phyloP scores from a whole-genome alignment of 2,888 invertebrate species.

The Cistogaster globosa region DNA sequence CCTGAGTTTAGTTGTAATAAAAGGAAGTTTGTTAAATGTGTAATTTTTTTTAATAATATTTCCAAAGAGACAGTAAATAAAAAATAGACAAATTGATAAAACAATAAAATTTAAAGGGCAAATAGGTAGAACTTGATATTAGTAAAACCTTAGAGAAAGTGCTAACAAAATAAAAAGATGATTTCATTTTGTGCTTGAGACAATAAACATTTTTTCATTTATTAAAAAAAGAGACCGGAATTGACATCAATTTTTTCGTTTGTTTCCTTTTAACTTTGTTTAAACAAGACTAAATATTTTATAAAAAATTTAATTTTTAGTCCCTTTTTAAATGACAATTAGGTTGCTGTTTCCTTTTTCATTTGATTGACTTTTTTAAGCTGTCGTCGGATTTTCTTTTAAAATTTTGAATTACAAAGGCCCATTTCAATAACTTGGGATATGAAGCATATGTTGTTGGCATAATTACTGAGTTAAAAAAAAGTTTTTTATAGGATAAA shows the following conservation, averaged over 20 bases:
- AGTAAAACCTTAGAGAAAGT: background rate
- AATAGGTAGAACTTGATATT: background rate
- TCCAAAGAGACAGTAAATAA: constrained; percentile 40
- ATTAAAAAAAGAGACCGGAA: constrained; percentile 33
- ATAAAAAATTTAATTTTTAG: constrained; percentile 4
- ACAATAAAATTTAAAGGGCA: constrained; percentile 19
- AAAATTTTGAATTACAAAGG: background rate
- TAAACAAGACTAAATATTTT: background rate
- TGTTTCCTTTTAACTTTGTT: background rate
- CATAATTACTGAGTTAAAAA: constrained; percentile 22
- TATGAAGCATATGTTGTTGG: constrained; percentile 34
- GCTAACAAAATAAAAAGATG: background rate
- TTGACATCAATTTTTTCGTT: constrained; percentile 15
- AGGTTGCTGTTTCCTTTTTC: background rate
- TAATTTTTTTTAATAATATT: background rate
- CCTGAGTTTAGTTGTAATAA: constrained; percentile 13
- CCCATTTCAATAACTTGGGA: constrained; percentile 49
- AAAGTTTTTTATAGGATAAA: background rate
- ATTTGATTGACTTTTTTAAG: constrained; percentile 41
- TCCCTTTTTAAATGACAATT: background rate
- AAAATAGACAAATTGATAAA: constrained; percentile 36
- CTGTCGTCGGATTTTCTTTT: background rate
- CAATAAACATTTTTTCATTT: background rate
- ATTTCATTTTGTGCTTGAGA: background rate
- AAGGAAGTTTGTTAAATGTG: constrained; percentile 22